Percentiles rank a stretch among this genome's conserved stretches.
phyloP scores from a whole-genome alignment of 2,113 vertebrate genomes.

The Podarcis cretensis region DNA sequence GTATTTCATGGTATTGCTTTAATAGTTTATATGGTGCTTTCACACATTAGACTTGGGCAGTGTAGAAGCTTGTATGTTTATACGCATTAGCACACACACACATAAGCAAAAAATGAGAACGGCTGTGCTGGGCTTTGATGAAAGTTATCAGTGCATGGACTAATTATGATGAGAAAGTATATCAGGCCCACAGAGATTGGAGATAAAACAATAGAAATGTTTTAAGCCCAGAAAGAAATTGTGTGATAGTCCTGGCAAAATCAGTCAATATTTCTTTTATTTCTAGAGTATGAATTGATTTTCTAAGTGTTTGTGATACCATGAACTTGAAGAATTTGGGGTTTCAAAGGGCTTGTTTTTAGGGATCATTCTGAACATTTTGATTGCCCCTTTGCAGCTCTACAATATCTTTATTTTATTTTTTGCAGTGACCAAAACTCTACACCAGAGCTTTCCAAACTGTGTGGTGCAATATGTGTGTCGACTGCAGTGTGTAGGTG shows the following conservation, averaged over 20 bases:
- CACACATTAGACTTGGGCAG: neutral
- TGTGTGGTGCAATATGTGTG: too few relatives aligned
- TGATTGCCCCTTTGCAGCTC: too few relatives aligned
- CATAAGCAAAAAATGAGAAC: neutral
- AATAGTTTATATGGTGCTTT: neutral
- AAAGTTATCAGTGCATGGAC: neutral
- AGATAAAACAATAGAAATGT: neutral
- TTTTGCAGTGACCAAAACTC: too few relatives aligned
- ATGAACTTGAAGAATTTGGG: too few relatives aligned
- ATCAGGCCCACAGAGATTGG: neutral
- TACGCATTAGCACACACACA: too few relatives aligned
- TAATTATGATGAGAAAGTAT: neutral
- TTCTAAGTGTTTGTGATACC: too few relatives aligned
- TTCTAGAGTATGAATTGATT: neutral
- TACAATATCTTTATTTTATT: too few relatives aligned
- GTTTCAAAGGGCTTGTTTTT: too few relatives aligned
- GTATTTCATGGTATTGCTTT: neutral
- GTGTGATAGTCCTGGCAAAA: neutral
- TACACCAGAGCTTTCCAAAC: too few relatives aligned
- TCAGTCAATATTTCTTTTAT: neutral
- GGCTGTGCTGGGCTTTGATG: neutral
- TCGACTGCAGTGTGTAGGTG: too few relatives aligned
- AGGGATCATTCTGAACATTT: too few relatives aligned
- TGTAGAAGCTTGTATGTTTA: neutral
- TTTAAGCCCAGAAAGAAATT: neutral